Evolutionary conservation across 2,113 vertebrate species (phyloP).

Genomic region (Tricholaema leucomelas): DNA sequence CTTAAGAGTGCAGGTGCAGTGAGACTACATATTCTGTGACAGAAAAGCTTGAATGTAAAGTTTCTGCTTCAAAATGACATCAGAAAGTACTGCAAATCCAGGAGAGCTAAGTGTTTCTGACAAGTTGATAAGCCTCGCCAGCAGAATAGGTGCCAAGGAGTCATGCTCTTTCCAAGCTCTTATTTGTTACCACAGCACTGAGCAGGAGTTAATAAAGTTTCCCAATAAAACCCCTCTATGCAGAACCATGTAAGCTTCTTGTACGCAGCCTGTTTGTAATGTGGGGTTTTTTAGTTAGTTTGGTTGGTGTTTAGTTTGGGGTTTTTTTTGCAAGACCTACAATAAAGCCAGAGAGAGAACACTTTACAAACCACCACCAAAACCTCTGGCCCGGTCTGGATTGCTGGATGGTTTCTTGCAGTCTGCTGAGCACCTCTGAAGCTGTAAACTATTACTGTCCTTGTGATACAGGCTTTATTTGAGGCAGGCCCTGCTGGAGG

Average conservation of each 20-base stretch:
- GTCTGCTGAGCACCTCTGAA: background rate
- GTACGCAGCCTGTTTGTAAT: background rate
- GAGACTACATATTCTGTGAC: background rate
- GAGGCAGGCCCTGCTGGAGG: background rate
- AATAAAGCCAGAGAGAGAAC: background rate
- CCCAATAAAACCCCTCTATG: background rate
- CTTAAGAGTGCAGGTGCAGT: background rate
- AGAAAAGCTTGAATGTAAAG: background rate
- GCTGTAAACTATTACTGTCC: background rate
- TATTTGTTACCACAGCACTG: background rate
- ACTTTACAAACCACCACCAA: background rate
- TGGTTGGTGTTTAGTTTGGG: no score
- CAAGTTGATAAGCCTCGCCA: slow-evolving; percentile 11
- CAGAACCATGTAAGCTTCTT: background rate
- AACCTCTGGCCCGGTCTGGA: background rate
- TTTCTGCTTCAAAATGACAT: background rate
- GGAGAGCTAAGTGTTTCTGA: background rate
- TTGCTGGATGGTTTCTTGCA: background rate
- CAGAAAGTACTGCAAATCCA: background rate
- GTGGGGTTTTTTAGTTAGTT: no score
- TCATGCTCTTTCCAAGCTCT: background rate
- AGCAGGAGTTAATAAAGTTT: background rate
- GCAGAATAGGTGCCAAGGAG: background rate
- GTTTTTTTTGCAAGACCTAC: background rate
- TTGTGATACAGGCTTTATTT: background rate